Percentiles rank a stretch among this genome's conserved stretches.
Evolutionary conservation across 2,888 invertebrate genomes (phyloP).

Genomic region (Drosophila falleni): DNA sequence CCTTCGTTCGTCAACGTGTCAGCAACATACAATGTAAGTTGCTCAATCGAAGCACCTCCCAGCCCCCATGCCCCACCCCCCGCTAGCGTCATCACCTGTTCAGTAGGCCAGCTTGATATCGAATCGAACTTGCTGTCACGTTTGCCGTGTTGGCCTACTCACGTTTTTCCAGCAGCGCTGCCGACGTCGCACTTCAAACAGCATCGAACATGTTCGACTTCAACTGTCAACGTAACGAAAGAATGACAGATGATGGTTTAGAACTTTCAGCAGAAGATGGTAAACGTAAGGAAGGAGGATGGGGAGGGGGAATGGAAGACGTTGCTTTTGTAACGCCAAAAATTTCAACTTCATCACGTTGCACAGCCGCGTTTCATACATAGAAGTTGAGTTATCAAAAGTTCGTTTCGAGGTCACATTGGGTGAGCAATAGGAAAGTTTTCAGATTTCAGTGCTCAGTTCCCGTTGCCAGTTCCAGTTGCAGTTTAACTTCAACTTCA

Average conservation of each 20-base stretch:
- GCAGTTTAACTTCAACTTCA: slow-evolving; percentile 1
- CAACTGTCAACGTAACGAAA: slow-evolving; percentile 34
- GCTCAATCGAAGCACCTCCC: slow-evolving; percentile 9
- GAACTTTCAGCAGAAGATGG: slow-evolving; percentile 1
- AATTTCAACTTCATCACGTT: slow-evolving; percentile 65
- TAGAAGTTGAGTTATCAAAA: slow-evolving; percentile 12
- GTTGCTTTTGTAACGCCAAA: slow-evolving; percentile 56
- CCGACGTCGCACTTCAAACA: slow-evolving; percentile 44
- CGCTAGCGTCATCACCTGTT: slow-evolving; percentile 45
- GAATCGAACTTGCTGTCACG: slow-evolving; percentile 72
- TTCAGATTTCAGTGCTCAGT: slow-evolving; percentile 9
- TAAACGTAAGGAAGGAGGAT: background rate
- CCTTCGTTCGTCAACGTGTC: slow-evolving; percentile 61
- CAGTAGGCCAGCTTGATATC: slow-evolving; percentile 68
- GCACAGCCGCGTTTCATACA: slow-evolving; percentile 36
- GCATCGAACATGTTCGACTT: slow-evolving; percentile 56
- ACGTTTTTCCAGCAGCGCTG: slow-evolving; percentile 68
- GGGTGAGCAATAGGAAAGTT: slow-evolving; percentile 42
- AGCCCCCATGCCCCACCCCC: background rate
- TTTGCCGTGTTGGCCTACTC: slow-evolving; percentile 56
- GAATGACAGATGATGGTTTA: slow-evolving; percentile 24
- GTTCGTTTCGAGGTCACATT: slow-evolving; percentile 44
- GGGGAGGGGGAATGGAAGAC: background rate
- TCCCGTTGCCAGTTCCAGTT: slow-evolving; percentile 9
- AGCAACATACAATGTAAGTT: slow-evolving; percentile 54